Evolutionary conservation across 2,888 invertebrate species (phyloP), one percentile per base, ranked within the genome.

Genomic region (Flexamia atlantica): DNA sequence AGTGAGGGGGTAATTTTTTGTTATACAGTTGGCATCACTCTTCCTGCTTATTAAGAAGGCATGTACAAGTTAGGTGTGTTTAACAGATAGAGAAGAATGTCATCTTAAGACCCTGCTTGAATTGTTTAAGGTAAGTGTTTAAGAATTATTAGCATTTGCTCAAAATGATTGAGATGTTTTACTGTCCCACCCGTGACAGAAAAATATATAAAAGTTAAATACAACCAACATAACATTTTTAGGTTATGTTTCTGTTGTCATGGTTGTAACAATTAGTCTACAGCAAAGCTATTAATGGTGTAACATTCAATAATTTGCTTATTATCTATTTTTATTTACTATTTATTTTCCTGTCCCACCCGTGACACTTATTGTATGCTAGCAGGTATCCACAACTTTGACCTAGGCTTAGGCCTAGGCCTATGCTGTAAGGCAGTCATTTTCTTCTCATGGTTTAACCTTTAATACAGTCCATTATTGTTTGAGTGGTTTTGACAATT

Each of bases 131-230:
- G 72, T 25, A 30, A 72, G 14, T 25, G 28, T 72, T 72, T 72
- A 72, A 30, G 28, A 25, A 32, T 32, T 30, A 32, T 72, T 72
- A 72, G 28, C 32, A 10, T 14, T 36, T 72, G n/a, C 23, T 53
- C n/a, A 72, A 72, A 72, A 32, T 32, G 32, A 32, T 20, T 72
- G 4, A 32, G 30, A 36, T 36, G 20, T 12, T 32, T 72, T 28
- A 72, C 28, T 74, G 74, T 74, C 74, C 74, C 74, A 74, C 74
- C 72, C 74, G 74, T 74, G 74, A 74, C 74, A 74, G 74, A 28
- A 74, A 46, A 74, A 74, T 20, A 42, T 42, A 17, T 20, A 42
- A 74, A 74, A 74, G 42, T 36, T 72, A 14, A 10, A 30, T 32
- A 30, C 20, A 32, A n/a, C 14, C 20, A 20, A 30, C 10, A 28